Evolutionary conservation across 2,113 vertebrate species (phyloP).

Genomic region (Hydropotes inermis): DNA sequence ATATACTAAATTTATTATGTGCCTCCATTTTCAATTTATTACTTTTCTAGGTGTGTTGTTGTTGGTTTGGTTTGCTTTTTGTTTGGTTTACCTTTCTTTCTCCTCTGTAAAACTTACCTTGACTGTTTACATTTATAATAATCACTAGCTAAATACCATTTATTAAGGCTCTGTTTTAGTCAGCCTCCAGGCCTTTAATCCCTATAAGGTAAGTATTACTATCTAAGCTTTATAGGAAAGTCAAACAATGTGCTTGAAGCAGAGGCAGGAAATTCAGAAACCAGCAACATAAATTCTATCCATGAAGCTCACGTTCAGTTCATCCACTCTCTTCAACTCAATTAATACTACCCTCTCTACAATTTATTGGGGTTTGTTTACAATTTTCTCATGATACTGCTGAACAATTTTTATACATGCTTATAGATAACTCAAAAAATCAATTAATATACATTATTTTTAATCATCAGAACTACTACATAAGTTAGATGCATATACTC

Average conservation of each 20-base stretch:
- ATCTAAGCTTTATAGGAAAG: background rate
- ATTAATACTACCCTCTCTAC: background rate
- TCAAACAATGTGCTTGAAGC: background rate
- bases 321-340: background rate
- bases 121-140: background rate
- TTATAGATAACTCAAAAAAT: background rate
- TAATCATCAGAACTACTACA: background rate
- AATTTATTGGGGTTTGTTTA: background rate
- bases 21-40: background rate
- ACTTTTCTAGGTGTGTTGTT: background rate
- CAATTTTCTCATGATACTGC: background rate
- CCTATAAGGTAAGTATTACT: background rate
- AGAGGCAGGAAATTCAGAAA: background rate
- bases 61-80: background rate
- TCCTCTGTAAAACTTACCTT: background rate
- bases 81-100: background rate
- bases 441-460: background rate
- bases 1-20: background rate
- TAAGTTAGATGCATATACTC: background rate
- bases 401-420: background rate
- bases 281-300: background rate
- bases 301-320: background rate
- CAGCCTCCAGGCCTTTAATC: background rate
- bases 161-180: background rate
- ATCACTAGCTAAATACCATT: background rate